phyloP scores from a whole-genome alignment of 2,888 invertebrate species.

The Acanthosoma haemorrhoidale region DNA sequence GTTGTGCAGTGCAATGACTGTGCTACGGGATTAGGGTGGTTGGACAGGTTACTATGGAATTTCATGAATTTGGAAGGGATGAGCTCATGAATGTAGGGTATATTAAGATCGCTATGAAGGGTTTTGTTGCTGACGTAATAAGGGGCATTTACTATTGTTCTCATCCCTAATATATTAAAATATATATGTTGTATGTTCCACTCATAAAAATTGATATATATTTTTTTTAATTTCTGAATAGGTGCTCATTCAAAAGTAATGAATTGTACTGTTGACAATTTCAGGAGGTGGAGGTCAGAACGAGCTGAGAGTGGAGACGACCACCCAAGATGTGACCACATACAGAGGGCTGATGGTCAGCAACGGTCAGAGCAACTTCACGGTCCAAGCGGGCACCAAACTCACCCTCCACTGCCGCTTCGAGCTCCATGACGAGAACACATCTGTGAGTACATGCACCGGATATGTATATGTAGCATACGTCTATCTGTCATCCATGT shows the following conservation, averaged over 20 bases:
- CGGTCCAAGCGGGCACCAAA: constrained; percentile 35
- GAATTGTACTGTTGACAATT: not conserved
- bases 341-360: constrained; percentile 31
- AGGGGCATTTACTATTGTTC: too few species aligned
- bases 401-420: constrained; percentile 35
- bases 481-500: too few species aligned
- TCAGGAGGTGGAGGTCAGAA: constrained; percentile 3
- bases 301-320: not conserved
- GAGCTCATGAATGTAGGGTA: too few species aligned
- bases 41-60: too few species aligned
- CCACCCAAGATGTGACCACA: constrained; percentile 13
- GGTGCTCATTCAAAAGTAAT: not conserved
- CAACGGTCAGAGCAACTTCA: constrained; percentile 32
- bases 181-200: not conserved
- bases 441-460: constrained; percentile 35
- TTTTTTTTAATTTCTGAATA: not conserved
- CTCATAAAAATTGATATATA: not conserved
- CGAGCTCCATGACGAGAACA: constrained; percentile 31
- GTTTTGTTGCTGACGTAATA: too few species aligned
- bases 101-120: too few species aligned
- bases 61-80: too few species aligned
- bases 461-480: too few species aligned
- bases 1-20: too few species aligned
- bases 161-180: too few species aligned
- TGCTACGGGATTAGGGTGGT: too few species aligned